These are phyloP conservation scores for Pachyseris speciosa DNA, from an alignment of 64 coral and sea anemone species.

Conservation along the genomic window DNA sequence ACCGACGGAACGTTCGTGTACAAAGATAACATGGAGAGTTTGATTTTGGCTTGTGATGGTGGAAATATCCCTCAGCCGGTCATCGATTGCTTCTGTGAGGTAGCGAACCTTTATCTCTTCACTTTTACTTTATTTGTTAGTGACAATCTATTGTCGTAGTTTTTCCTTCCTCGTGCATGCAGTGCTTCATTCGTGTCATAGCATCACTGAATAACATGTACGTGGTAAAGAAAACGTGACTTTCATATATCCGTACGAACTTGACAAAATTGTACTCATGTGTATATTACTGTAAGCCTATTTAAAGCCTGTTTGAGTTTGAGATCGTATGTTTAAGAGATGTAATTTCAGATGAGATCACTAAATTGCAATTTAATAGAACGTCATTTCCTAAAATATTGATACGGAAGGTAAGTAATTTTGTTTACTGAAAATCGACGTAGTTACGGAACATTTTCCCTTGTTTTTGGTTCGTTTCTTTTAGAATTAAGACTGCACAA, in stretches of 20 bases:
- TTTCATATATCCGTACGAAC: not conserved
- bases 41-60: conserved; percentile 90
- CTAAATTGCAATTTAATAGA: not conserved
- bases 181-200: too few relatives aligned
- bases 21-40: conserved; percentile 92
- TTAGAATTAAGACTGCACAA: too few relatives aligned
- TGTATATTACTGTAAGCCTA: not conserved
- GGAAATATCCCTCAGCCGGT: conserved; percentile 86
- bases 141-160: not conserved
- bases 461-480: too few relatives aligned
- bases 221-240: not conserved
- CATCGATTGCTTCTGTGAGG: conserved; percentile 87
- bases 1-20: conserved; percentile 80
- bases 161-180: too few relatives aligned
- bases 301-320: not conserved
- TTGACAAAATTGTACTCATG: not conserved
- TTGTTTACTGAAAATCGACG: not conserved
- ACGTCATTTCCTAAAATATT: not conserved
- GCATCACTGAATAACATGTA: too few relatives aligned
- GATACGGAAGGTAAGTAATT: not conserved
- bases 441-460: too few relatives aligned
- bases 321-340: not conserved
- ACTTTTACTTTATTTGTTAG: not conserved
- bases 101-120: conserved; percentile 12
- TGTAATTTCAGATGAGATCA: not conserved